A percentile compares a stretch with the other conserved stretches of the same genome.
phyloP scores from a whole-genome alignment of 2,797 vertebrate genomes.

The Premnoplex brunnescens region DNA sequence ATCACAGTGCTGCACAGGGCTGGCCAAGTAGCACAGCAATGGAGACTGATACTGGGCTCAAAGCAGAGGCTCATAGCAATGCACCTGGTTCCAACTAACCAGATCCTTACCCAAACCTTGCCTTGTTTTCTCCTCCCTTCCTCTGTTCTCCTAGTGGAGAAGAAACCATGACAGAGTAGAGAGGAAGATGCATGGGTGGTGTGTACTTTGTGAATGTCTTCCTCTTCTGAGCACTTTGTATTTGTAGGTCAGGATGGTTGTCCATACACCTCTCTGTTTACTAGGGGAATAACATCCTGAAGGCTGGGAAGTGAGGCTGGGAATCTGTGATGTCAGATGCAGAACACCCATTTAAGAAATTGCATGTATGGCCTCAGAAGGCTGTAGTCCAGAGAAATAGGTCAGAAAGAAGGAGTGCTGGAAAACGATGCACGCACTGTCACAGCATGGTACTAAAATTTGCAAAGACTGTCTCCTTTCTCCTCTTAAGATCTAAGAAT shows the following conservation, averaged over 20 bases:
- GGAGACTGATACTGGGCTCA: background rate
- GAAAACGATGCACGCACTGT: background rate
- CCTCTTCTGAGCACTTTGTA: background rate
- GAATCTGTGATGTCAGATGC: background rate
- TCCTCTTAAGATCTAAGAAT: background rate
- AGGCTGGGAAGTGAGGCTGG: background rate
- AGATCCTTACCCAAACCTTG: background rate
- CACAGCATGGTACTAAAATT: background rate
- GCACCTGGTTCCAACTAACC: background rate
- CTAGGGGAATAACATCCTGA: background rate
- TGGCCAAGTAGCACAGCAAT: background rate
- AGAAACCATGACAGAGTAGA: background rate
- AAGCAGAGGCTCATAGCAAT: background rate
- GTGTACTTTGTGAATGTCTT: background rate
- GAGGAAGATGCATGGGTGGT: background rate
- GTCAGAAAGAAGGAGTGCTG: background rate
- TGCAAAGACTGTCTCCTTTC: background rate
- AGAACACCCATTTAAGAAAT: background rate
- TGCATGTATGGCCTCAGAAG: fast-evolving
- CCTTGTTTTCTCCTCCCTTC: background rate
- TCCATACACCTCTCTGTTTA: background rate
- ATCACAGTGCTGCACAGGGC: background rate
- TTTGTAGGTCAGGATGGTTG: background rate
- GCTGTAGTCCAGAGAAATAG: background rate
- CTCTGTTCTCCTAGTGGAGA: background rate